Conservation (phyloP, 2,797 vertebrate species). For the Rhinogobio ventralis region DNA sequence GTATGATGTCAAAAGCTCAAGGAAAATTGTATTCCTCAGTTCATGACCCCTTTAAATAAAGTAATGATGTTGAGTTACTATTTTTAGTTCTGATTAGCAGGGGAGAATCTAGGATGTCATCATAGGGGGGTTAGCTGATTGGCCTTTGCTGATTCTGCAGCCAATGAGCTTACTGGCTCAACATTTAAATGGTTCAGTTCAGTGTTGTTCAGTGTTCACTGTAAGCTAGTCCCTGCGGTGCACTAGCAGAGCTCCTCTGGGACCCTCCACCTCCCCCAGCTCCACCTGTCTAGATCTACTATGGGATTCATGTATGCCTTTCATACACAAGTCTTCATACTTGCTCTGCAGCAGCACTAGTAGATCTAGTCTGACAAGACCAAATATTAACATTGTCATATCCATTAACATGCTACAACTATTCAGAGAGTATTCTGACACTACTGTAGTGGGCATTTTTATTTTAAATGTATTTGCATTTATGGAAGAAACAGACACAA, state of each 20-base stretch:
- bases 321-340: not conserved
- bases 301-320: not conserved
- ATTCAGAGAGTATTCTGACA: not conserved
- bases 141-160: not conserved
- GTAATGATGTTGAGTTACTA: too few relatives aligned
- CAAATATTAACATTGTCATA: not conserved
- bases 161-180: not conserved
- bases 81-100: too few relatives aligned
- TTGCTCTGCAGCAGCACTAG: not conserved
- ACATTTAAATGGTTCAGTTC: not conserved
- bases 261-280: not conserved
- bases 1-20: too few relatives aligned
- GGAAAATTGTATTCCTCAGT: too few relatives aligned
- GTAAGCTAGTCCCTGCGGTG: not conserved
- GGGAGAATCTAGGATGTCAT: too few relatives aligned
- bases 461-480: too few relatives aligned
- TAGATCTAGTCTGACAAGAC: not conserved
- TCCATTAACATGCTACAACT: not conserved
- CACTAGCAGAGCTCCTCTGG: not conserved
- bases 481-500: too few relatives aligned
- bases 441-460: not conserved
- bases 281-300: constrained; percentile 2
- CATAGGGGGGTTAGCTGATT: too few relatives aligned
- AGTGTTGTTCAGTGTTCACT: not conserved
- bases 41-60: too few relatives aligned